Conservation (phyloP, 2,888 invertebrate genomes). For the Lysandra coridon region DNA sequence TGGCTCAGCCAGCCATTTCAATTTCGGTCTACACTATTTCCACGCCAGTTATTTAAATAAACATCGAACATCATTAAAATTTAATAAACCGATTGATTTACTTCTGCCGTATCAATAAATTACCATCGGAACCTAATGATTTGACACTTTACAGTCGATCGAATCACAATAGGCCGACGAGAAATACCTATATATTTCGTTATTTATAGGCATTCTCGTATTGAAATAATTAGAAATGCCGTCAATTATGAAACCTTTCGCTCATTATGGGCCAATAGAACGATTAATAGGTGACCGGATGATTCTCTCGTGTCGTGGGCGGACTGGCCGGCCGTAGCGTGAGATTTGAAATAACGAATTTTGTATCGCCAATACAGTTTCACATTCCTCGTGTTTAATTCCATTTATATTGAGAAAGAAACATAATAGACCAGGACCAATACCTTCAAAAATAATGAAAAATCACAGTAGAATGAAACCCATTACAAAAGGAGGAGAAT, state of each 20-base stretch:
- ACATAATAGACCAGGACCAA: background rate
- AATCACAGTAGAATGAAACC: no score
- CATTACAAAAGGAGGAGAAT: no score
- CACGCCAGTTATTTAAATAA: background rate
- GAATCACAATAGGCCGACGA: background rate
- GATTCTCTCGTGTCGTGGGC: conserved; percentile 11
- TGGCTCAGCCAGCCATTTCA: no score
- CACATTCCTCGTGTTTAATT: conserved; percentile 14
- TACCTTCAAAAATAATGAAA: no score
- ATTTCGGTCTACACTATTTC: background rate
- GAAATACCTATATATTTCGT: background rate
- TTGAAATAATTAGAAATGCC: conserved; percentile 21
- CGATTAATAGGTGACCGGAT: conserved; percentile 23
- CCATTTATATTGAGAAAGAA: background rate
- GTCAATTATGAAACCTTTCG: conserved; percentile 20
- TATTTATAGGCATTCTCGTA: conserved; percentile 9
- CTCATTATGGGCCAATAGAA: conserved; percentile 22
- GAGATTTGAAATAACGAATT: conserved; percentile 22
- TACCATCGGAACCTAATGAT: background rate
- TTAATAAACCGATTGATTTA: background rate
- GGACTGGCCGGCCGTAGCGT: background rate
- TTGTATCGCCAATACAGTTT: conserved; percentile 8
- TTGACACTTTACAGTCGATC: conserved; percentile 5
- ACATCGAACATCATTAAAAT: background rate
- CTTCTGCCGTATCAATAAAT: background rate